Percentiles rank a stretch among this genome's conserved stretches.
Evolutionary conservation across 2,113 vertebrate genomes (phyloP).

Genomic region (Pycnonotus jocosus): DNA sequence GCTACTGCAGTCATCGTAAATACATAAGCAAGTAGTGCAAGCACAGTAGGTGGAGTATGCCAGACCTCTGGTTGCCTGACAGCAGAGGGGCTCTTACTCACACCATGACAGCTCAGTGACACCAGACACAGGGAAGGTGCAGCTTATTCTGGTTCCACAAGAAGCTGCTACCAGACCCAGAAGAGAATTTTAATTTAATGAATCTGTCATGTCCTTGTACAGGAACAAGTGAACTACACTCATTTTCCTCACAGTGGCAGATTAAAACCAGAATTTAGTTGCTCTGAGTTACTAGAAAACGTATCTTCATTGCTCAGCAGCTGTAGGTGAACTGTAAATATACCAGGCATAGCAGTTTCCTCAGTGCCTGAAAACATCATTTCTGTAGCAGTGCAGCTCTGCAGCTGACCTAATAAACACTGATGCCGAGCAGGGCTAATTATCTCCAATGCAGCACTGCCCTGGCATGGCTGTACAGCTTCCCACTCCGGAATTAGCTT

Average conservation of each 20-base stretch:
- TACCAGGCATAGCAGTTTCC: neutral
- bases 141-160: neutral
- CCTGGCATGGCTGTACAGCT: neutral
- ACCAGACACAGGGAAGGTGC: neutral
- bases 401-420: constrained; percentile 30
- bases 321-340: neutral
- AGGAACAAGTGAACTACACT: neutral
- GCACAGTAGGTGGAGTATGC: neutral
- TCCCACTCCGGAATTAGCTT: neutral
- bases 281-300: neutral
- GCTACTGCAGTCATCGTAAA: constrained; percentile 17
- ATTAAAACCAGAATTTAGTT: neutral
- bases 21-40: neutral
- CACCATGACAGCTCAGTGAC: neutral
- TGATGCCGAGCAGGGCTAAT: neutral
- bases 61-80: neutral
- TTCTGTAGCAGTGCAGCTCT: neutral
- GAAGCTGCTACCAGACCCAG: neutral
- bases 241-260: neutral
- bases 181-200: neutral
- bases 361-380: neutral
- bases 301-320: neutral
- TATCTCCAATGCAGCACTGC: constrained; percentile 4
- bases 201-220: neutral
- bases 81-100: neutral